Percentiles rank a stretch among this genome's conserved stretches.
Evolutionary conservation across 2,888 invertebrate species (phyloP).

Genomic region (Hedya salicella): DNA sequence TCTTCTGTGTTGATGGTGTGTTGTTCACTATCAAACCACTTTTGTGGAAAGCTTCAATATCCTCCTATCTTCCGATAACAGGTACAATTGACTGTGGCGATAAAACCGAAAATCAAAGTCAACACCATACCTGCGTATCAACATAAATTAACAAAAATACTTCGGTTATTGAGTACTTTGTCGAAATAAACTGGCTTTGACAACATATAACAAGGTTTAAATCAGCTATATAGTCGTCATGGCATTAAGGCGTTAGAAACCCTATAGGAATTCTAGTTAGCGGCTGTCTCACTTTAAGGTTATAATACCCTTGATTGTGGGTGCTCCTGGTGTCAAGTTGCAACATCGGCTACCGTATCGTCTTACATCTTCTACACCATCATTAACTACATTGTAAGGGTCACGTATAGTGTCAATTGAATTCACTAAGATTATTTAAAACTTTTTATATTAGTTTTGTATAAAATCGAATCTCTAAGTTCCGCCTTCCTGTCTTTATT

Average conservation of each 20-base stretch:
- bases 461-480: no score
- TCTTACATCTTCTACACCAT: constrained; percentile 50
- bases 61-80: constrained; percentile 9
- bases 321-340: constrained; percentile 55
- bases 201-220: no score
- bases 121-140: not conserved
- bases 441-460: no score
- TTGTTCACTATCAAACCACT: not conserved
- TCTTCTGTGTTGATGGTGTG: not conserved
- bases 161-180: no score
- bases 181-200: not conserved
- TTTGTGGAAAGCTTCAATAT: not conserved
- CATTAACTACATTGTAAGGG: constrained; percentile 7
- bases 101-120: constrained; percentile 8
- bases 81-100: not conserved
- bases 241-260: constrained; percentile 50
- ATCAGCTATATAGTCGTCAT: not conserved
- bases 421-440: not conserved
- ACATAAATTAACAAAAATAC: no score
- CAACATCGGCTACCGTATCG: constrained; percentile 56
- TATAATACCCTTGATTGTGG: constrained; percentile 50
- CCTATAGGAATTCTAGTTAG: constrained; percentile 57
- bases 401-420: constrained; percentile 1
- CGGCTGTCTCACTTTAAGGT: constrained; percentile 60
- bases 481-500: no score